These are phyloP conservation scores for Caranx ignobilis DNA, from an alignment of 2,113 vertebrate genomes.

Conservation along the genomic window DNA sequence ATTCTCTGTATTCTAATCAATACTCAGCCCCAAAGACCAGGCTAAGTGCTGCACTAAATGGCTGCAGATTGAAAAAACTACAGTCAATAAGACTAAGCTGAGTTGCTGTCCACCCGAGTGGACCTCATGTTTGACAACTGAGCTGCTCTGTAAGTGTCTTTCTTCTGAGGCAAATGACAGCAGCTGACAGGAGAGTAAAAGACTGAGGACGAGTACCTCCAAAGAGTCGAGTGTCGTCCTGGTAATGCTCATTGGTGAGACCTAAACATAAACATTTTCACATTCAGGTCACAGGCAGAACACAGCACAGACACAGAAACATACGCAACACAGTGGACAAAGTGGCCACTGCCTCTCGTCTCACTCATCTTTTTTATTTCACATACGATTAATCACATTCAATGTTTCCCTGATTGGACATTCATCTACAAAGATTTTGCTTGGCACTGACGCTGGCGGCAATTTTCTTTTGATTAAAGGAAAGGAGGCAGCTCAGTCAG, in stretches of 20 bases:
- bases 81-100: conserved; percentile 3
- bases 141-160: conserved; percentile 21
- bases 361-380: conserved; percentile 59
- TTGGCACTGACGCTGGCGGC: conserved; percentile 63
- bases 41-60: conserved; percentile 28
- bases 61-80: conserved; percentile 39
- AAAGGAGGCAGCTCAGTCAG: conserved; percentile 66
- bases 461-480: conserved; percentile 79
- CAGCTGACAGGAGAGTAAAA: conserved; percentile 72
- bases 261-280: conserved; percentile 87
- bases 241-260: conserved; percentile 87
- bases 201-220: conserved; percentile 83
- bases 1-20: conserved; percentile 11
- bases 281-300: conserved; percentile 82
- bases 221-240: conserved; percentile 86
- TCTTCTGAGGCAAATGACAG: conserved; percentile 59
- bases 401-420: conserved; percentile 74
- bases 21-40: conserved; percentile 22
- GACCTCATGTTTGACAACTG: conserved; percentile 30
- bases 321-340: conserved; percentile 60
- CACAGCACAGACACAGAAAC: conserved; percentile 75
- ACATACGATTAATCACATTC: conserved; percentile 69
- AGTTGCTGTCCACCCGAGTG: conserved; percentile 11
- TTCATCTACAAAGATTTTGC: conserved; percentile 74
- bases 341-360: conserved; percentile 12